Conservation (phyloP, 2,888 invertebrate species). For the Deilephila elpenor region DNA sequence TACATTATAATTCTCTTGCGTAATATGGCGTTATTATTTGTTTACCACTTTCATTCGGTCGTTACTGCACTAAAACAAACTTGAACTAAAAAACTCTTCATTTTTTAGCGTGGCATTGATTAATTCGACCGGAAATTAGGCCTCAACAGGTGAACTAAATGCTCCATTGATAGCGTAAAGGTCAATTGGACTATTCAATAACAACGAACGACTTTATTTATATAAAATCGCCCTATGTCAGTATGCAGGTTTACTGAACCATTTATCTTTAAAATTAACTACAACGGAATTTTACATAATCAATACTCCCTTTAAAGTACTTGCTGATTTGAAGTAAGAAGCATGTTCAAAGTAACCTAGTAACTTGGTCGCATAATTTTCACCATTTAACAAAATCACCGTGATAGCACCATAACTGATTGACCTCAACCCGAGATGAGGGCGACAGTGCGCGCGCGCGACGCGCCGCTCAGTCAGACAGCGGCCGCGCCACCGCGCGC, state of each 20-base stretch:
- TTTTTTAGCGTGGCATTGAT: background rate
- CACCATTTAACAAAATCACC: slow-evolving; percentile 16
- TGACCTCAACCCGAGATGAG: slow-evolving; percentile 32
- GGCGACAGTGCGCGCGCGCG: slow-evolving; percentile 49
- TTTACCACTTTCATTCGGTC: background rate
- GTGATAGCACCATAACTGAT: slow-evolving; percentile 26
- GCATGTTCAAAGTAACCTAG: background rate
- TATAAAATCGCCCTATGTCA: too few species aligned
- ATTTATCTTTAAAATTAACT: background rate
- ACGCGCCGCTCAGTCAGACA: slow-evolving; percentile 61
- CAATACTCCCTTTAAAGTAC: too few species aligned
- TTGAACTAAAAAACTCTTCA: background rate
- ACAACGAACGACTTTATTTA: background rate
- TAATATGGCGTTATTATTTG: slow-evolving; percentile 10
- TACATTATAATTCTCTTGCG: background rate
- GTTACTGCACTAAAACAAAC: background rate
- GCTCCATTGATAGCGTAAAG: slow-evolving; percentile 2
- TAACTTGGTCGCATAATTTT: slow-evolving; percentile 40
- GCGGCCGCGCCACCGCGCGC: slow-evolving; percentile 78
- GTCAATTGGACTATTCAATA: background rate
- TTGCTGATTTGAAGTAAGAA: too few species aligned
- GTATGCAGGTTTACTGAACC: background rate
- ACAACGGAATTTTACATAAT: background rate
- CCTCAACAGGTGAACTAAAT: background rate
- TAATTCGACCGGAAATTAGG: slow-evolving; percentile 1